These are phyloP conservation scores for Talpa occidentalis DNA, from an alignment of 2,113 vertebrate species.

Conservation along the genomic window DNA sequence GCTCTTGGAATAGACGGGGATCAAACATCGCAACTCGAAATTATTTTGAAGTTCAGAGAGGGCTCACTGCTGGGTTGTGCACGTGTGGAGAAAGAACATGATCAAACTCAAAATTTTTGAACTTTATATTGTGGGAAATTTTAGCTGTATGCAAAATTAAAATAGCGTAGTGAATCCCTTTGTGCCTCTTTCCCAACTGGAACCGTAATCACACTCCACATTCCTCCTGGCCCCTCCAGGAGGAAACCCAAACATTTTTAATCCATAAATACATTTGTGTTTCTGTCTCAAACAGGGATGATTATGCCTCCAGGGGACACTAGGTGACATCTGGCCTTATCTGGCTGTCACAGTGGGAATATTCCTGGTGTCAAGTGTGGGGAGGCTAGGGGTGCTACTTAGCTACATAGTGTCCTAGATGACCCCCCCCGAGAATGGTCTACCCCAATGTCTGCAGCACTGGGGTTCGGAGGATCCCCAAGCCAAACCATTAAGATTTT, in stretches of 20 bases:
- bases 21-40: fast-evolving
- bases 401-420: fast-evolving
- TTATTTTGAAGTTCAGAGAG: background rate
- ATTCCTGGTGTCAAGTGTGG: background rate
- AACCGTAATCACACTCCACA: background rate
- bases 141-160: background rate
- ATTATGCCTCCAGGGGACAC: background rate
- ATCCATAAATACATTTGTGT: no score
- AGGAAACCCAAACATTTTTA: no score
- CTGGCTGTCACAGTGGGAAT: fast-evolving
- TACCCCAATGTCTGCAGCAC: fast-evolving
- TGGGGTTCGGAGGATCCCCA: no score
- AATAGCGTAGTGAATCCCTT: fast-evolving
- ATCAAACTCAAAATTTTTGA: background rate
- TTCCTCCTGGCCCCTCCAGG: background rate
- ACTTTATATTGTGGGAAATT: background rate
- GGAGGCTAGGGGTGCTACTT: background rate
- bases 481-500: no score
- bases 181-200: fast-evolving
- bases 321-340: background rate
- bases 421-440: background rate
- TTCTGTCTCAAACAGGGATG: background rate
- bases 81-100: fast-evolving
- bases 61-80: fast-evolving
- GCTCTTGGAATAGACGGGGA: fast-evolving